These are phyloP conservation scores for Sclerurus mexicanus DNA, from an alignment of 2,113 vertebrate species.

Conservation along the genomic window DNA sequence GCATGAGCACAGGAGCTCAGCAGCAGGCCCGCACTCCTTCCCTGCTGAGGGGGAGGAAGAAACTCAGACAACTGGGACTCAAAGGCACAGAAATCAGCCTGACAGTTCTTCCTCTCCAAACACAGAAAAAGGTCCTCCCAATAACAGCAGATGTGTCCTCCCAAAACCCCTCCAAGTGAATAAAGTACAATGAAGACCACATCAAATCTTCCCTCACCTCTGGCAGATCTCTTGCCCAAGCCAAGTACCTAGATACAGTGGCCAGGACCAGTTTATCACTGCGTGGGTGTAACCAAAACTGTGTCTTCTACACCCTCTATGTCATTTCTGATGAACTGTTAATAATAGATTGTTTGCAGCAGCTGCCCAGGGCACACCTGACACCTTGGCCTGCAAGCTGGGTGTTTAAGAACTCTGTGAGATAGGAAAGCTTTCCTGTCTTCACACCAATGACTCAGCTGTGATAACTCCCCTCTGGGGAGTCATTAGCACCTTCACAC, in stretches of 20 bases:
- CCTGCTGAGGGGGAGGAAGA: not conserved
- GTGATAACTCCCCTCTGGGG: no score
- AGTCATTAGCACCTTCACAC: no score
- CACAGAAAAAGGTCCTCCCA: not conserved
- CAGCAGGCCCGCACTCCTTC: fast-evolving
- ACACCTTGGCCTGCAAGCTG: no score
- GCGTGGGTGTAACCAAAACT: no score
- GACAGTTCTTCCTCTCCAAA: not conserved
- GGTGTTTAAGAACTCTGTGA: no score
- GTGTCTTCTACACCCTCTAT: no score
- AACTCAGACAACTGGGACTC: not conserved
- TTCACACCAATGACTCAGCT: no score
- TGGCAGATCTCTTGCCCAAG: not conserved
- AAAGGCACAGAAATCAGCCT: not conserved
- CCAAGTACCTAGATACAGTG: not conserved
- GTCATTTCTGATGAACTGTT: no score
- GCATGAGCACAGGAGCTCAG: not conserved
- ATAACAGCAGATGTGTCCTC: not conserved
- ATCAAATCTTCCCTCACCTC: not conserved
- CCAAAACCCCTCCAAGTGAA: not conserved
- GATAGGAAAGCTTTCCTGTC: no score
- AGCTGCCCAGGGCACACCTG: no score
- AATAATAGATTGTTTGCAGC: no score
- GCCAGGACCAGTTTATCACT: no score
- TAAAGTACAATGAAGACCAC: not conserved